phyloP scores from a whole-genome alignment of 2,797 vertebrate genomes.

The Malurus splendens region DNA sequence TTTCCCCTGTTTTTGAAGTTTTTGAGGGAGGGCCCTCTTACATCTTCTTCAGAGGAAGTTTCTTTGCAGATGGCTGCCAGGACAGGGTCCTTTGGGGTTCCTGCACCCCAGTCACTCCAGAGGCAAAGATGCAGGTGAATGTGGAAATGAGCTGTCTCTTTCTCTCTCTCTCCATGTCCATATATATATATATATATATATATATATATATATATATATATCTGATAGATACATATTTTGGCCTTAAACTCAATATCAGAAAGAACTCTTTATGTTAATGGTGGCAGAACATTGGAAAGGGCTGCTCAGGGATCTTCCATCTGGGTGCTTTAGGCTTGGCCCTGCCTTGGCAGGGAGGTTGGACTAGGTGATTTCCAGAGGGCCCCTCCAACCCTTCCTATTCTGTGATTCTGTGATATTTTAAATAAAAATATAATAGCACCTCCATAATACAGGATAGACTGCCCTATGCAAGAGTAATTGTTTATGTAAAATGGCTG shows the following conservation, averaged over 20 bases:
- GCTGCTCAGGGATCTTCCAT: neutral
- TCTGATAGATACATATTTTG: neutral
- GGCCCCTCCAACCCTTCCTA: neutral
- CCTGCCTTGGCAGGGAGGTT: neutral
- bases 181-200: neutral
- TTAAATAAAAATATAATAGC: neutral
- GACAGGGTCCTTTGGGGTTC: neutral
- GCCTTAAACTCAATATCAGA: rapidly evolving
- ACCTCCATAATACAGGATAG: neutral
- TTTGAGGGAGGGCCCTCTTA: neutral
- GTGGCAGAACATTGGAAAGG: neutral
- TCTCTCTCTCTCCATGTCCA: too few relatives aligned
- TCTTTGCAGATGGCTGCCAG: neutral
- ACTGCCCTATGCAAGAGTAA: neutral
- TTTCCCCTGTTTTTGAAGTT: neutral
- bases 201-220: neutral
- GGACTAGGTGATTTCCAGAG: neutral
- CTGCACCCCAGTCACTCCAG: neutral
- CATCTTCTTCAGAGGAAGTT: neutral
- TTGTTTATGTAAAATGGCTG: neutral
- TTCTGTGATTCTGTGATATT: neutral
- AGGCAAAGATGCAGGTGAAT: neutral
- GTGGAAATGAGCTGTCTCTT: neutral
- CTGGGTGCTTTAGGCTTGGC: neutral
- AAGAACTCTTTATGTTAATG: neutral